Conservation (phyloP, 2,113 vertebrate species). For the Antigone vipio region DNA sequence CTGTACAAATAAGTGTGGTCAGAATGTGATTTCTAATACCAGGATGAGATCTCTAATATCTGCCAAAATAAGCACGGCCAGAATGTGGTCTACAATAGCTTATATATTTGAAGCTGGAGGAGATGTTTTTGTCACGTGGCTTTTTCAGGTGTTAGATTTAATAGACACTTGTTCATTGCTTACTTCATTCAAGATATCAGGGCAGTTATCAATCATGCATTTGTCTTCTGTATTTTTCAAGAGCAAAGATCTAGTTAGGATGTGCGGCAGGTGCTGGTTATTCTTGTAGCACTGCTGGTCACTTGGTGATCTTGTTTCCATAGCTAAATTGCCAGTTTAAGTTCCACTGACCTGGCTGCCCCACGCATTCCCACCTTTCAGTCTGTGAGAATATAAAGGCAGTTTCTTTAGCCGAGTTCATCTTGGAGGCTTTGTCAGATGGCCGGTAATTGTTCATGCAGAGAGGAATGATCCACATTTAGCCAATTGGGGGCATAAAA, state of each 20-base stretch:
- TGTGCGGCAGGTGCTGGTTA: not conserved
- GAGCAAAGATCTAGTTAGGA: not conserved
- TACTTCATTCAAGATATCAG: not conserved
- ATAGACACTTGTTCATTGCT: not conserved
- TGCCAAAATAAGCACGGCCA: not conserved
- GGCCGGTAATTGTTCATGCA: not conserved
- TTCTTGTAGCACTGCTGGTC: not conserved
- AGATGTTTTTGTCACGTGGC: not conserved
- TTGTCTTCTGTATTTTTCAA: not conserved
- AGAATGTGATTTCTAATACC: not conserved
- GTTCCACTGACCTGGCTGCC: not conserved
- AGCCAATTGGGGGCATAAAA: not conserved
- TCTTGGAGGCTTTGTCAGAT: not conserved
- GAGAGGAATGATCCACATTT: not conserved
- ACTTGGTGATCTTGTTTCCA: not conserved
- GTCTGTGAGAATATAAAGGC: not conserved
- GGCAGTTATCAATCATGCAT: not conserved
- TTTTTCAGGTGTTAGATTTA: not conserved
- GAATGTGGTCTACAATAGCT: not conserved
- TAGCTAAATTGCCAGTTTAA: not conserved
- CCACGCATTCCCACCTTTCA: not conserved
- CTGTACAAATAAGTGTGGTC: not conserved
- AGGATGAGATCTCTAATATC: not conserved
- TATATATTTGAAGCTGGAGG: not conserved
- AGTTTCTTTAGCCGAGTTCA: not conserved